Evolutionary conservation across 1,140 invertebrate genomes (phyloP), one percentile per base, ranked within the genome.

Genomic region (Pristionchus pacificus): DNA sequence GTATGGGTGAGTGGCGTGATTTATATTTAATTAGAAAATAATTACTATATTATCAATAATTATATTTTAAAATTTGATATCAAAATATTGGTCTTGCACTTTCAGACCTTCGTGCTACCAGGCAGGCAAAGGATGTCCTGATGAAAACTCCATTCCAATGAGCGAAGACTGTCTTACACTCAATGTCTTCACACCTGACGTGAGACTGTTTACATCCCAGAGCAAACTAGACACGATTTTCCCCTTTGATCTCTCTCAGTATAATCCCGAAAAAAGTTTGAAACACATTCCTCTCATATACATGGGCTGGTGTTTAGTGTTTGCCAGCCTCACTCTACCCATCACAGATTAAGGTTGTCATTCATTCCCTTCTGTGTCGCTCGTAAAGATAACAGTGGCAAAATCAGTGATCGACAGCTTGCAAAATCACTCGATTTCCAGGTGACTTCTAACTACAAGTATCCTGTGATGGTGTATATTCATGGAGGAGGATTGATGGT

Each of bases 81-180:
- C 38, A 6, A 49, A 6, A 49, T 49, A 19, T 49, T 19, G 38
- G 6, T 49, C 38, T n/a, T n/a, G n/a, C n/a, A n/a, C 38, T 19
- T 49, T 49, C 38, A 49, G 38, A 49, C 6, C 6, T 49, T 6
- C 38, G 6, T 49, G 38, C 38, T 49, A 49, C 38, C 38, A 49
- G 38, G 19, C 6, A 19, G 38, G 38, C 38, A 49, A 6, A n/a
- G n/a, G n/a, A 58, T 25, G 25, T 29, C 31, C 25, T 10, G n/a
- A n/a, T 59, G 38, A 2, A 31, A 24, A 65, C 30, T 29, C 30
- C 89, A 88, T 58, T 65, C 58, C 33, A 81, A 89, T 93, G 71
- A 92, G 91, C 13, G 93, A 95, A 86, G 92, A 95, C 83, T 95
- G 93, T 82, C 85, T 95, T 0, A 94, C 93, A 83, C 86, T 95